Evolutionary conservation across 2,888 invertebrate genomes (phyloP), one percentile per base, ranked within the genome.

Genomic region (Amblyjoppa fuscipennis): DNA sequence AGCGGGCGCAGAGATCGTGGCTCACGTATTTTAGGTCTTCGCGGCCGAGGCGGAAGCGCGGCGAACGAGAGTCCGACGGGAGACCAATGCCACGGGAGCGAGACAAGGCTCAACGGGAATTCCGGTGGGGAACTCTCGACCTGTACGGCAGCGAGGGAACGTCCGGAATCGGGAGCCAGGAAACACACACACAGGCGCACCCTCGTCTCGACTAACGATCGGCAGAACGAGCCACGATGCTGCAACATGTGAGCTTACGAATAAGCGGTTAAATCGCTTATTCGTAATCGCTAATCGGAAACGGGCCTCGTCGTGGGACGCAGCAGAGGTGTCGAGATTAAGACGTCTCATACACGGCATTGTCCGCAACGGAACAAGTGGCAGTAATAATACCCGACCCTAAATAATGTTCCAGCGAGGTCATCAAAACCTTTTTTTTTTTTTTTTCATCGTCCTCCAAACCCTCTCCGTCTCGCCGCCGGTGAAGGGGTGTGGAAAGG

Each of bases 11-110:
- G 61, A 45, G 45, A 45, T 64, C 25, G 59, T 45, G 5, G 78
- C 85, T 81, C 84, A 75, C 82, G 81, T 89, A 89, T 89, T 89
- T 90, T 83, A 88, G 88, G 83, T 87, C 87, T 83, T 83, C 86
- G 80, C 25, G 81, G 7, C 56, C 51, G 71, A 20, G 34, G 38
- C 20, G 56, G 34, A 34, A 53, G 56, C 71, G 9, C 38, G 49
- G 49, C 31, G 49, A 49, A 64, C 64, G 75, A 49, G 75, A 61
- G 64, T 75, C 75, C 61, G 64, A 66, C 34, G 31, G 66, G 34
- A 61, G 61, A 61, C 31, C 13, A 13, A 5, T 56, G 56, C 56
- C 7, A 56, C 9, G 20, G 20, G 38, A 68, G 41, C 3, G 66
- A 6, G 31, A 28, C 49, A 31, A 34, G 31, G 51, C 13, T 61